Base-by-base conservation (phyloP, 2,888 invertebrate genomes). In the Melangyna quadrimaculata region DNA sequence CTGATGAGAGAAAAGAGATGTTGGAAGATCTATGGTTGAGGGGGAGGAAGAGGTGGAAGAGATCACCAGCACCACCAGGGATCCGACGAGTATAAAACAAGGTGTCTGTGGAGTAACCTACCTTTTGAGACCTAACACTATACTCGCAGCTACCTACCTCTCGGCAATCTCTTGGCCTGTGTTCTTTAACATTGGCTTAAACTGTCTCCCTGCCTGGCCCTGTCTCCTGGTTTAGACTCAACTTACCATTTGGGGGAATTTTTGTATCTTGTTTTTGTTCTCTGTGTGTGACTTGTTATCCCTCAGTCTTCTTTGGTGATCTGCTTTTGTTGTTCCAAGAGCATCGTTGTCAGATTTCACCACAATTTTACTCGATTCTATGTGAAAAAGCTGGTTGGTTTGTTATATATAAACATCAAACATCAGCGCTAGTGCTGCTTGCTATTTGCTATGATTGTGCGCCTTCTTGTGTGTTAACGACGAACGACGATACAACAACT, bases 281-380 rank as follows among this genome's bases (percentile, higher is more conserved):
- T 78, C 73, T 78, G 51, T 74, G 59, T 80, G 48, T 67, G 71
- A 75, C 75, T 79, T 75, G 70, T 75, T 75, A 71, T 71, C 61
- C 75, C 80, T 75, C 55, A 48, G 77, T 80, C 69, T 75, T 75
- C 80, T 81, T 78, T 86, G 81, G 86, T 81, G 86, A 81, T 86
- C 86, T 86, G 80, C 77, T 86, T 84, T 86, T 86, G 77, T 80
- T 81, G 81, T 37, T 81, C 63, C 24, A 72, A 65, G 84, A 80
- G 84, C 84, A 86, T 80, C 81, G 81, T 86, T 81, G 86, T 86
- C 86, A 86, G 86, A 86, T 86, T 86, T 86, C 86, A 86, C 86
- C 77, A 69, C 71, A 74, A 74, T 40, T n/a, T 29, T 65, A 53
- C 40, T 70, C 12, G 43, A 65, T 45, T 65, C 45, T 45, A 65